phyloP scores from a whole-genome alignment of 2,113 vertebrate genomes.

The Uropsilus gracilis region DNA sequence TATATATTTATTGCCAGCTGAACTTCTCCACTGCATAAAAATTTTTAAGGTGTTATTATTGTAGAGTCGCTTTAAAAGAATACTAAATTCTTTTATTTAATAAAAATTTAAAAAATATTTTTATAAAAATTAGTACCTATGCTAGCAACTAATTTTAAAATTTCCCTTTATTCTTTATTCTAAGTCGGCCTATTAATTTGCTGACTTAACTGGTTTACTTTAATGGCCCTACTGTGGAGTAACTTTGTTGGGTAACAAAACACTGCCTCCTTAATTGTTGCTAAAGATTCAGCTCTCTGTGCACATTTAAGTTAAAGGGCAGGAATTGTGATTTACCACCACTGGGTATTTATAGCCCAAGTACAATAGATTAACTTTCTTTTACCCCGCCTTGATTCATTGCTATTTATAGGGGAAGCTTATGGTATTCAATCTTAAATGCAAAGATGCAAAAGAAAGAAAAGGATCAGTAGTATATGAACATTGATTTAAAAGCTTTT shows the following conservation, averaged over 20 bases:
- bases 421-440: neutral
- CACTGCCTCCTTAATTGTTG: neutral
- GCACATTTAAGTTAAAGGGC: neutral
- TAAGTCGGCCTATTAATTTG: neutral
- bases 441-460: neutral
- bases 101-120: too few species aligned
- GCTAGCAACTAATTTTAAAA: neutral
- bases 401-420: neutral
- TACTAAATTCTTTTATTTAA: too few species aligned
- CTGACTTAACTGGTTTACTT: neutral
- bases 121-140: too few species aligned
- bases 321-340: neutral
- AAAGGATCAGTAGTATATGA: neutral
- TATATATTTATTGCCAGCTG: too few species aligned
- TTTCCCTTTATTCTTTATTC: neutral
- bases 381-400: neutral
- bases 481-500: constrained; percentile 2
- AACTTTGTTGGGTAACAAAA: neutral
- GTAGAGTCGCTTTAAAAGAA: too few species aligned
- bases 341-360: neutral
- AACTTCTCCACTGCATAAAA: too few species aligned
- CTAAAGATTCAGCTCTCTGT: neutral
- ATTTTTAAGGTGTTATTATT: too few species aligned
- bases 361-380: neutral
- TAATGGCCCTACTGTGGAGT: neutral